These are phyloP conservation scores for Etheostoma nigrum DNA, from an alignment of 2,797 vertebrate genomes.

Conservation along the genomic window DNA sequence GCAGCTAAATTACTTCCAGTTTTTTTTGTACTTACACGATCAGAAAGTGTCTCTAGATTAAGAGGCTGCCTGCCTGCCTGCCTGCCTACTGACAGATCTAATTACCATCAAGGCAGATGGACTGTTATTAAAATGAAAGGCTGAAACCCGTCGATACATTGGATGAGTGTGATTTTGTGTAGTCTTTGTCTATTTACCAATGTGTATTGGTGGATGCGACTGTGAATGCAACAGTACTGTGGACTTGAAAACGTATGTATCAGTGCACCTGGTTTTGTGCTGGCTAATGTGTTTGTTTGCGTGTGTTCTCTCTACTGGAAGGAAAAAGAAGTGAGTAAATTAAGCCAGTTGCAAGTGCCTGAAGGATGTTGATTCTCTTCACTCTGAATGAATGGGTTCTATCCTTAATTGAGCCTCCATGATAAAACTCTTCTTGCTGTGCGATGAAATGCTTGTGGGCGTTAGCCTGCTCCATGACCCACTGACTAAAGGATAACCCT, in stretches of 20 bases:
- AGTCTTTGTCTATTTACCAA: background rate
- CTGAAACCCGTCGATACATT: conserved; percentile 25
- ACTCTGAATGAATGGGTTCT: conserved; percentile 59
- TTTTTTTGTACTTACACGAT: background rate
- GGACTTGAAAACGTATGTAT: conserved; percentile 4
- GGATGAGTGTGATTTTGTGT: background rate
- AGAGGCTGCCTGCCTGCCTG: conserved; percentile 2
- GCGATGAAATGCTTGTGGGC: conserved; percentile 53
- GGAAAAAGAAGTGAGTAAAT: conserved; percentile 53
- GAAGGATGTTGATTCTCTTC: conserved; percentile 61
- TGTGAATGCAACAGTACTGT: conserved; percentile 1
- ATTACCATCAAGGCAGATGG: conserved; percentile 45
- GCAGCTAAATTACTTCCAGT: conserved; percentile 8
- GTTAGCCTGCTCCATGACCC: conserved; percentile 58
- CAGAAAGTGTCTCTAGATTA: conserved; percentile 10
- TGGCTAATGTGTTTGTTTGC: conserved; percentile 13
- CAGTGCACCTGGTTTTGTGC: conserved; percentile 26
- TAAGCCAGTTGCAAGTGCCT: conserved; percentile 53
- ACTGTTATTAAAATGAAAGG: conserved; percentile 30
- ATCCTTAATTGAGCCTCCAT: conserved; percentile 70
- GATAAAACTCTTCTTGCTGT: conserved; percentile 56
- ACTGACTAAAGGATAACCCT: conserved; percentile 49
- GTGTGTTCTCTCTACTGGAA: conserved; percentile 29
- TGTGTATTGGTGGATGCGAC: background rate
- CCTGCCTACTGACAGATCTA: conserved; percentile 53